phyloP scores from a whole-genome alignment of 2,113 vertebrate genomes.

The Raja brachyura region DNA sequence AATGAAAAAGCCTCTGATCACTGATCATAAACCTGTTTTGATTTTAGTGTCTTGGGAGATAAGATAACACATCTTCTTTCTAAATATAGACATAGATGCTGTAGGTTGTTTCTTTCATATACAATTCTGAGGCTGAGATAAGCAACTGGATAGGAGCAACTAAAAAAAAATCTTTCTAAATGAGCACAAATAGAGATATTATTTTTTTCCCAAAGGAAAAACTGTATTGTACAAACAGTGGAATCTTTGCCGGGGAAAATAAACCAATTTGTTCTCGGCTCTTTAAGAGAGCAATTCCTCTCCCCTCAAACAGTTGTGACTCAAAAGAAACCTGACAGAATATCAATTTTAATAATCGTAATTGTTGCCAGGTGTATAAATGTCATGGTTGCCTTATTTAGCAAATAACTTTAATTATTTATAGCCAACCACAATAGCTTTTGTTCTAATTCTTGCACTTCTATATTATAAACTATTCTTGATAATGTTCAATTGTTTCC shows the following conservation, averaged over 20 bases:
- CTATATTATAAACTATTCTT: neutral
- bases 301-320: conserved; percentile 10
- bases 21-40: neutral
- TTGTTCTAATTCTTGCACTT: neutral
- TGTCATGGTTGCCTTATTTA: neutral
- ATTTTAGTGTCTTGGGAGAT: neutral
- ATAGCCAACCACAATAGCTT: neutral
- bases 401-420: conserved; percentile 20
- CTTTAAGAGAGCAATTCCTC: neutral
- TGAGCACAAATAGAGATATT: neutral
- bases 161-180: neutral
- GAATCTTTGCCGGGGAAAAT: neutral
- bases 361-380: neutral
- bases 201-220: neutral
- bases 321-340: neutral
- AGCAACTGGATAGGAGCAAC: neutral
- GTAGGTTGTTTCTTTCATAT: neutral
- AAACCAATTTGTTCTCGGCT: neutral
- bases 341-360: conserved; percentile 1
- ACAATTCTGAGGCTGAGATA: neutral
- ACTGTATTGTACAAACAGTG: neutral
- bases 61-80: neutral
- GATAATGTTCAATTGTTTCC: neutral
- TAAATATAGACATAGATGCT: conserved; percentile 7
- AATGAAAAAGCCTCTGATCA: neutral